Evolutionary conservation across 2,888 invertebrate genomes (phyloP).

Genomic region (Apamea crenata): DNA sequence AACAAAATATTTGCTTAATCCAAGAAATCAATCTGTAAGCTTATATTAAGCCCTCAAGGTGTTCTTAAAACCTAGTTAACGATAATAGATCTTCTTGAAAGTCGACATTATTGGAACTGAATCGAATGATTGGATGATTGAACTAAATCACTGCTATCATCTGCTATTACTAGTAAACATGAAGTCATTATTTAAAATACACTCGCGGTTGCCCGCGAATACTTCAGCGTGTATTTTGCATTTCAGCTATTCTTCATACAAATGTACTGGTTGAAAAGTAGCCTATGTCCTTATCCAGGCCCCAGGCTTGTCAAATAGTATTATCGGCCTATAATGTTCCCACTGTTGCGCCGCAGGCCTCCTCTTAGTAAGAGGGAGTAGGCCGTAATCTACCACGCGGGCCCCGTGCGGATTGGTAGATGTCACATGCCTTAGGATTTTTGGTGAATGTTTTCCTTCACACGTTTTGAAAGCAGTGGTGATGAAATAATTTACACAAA

Average conservation of each 20-base stretch:
- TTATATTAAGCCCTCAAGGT: neutral
- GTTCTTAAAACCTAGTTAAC: neutral
- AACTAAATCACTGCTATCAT: constrained; percentile 20
- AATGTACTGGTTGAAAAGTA: neutral
- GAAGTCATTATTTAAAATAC: constrained; percentile 18
- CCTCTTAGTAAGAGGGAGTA: no score
- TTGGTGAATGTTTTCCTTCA: no score
- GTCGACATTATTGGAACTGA: constrained; percentile 2
- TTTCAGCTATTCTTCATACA: neutral
- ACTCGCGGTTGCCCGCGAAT: neutral
- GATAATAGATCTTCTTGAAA: constrained; percentile 7
- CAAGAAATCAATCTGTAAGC: neutral
- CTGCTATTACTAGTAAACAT: neutral
- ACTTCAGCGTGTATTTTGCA: neutral
- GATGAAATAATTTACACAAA: no score
- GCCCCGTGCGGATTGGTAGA: no score
- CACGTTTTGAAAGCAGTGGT: no score
- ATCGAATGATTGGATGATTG: constrained; percentile 27
- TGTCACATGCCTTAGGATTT: no score
- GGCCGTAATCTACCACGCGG: no score
- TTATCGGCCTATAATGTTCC: no score
- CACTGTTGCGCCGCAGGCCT: no score
- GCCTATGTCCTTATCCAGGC: neutral
- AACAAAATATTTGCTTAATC: neutral
- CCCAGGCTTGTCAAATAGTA: neutral